A percentile compares a stretch with the other conserved stretches of the same genome.
Conservation (phyloP, 1,140 invertebrate species). For the Acromyrmex echinatior region DNA sequence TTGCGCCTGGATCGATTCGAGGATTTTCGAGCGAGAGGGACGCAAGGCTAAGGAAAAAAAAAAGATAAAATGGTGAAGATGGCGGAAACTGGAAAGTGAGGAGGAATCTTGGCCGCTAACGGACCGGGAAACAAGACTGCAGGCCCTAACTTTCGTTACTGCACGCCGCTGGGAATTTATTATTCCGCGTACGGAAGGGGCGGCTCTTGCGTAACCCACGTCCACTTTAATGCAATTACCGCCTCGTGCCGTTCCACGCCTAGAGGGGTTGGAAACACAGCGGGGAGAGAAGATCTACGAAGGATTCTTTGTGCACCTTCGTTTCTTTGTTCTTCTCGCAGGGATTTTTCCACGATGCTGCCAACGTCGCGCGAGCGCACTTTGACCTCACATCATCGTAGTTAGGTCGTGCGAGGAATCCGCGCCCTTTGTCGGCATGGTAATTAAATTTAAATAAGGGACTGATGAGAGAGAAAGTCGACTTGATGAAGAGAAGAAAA, state of each 20-base stretch:
- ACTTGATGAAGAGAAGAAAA: constrained; percentile 39
- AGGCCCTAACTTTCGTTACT: constrained; percentile 81
- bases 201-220: constrained; percentile 80
- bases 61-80: constrained; percentile 21
- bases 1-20: constrained; percentile 59
- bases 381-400: constrained; percentile 34
- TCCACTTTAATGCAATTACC: constrained; percentile 84
- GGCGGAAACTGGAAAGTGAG: constrained; percentile 44
- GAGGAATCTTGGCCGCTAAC: constrained; percentile 74
- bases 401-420: neutral
- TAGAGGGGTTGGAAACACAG: constrained; percentile 3
- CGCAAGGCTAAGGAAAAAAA: neutral
- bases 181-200: constrained; percentile 80
- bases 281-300: neutral
- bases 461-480: neutral
- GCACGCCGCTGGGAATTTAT: constrained; percentile 81
- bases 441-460: constrained; percentile 61
- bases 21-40: constrained; percentile 41
- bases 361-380: neutral
- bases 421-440: neutral
- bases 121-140: constrained; percentile 80
- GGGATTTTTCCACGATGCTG: constrained; percentile 23
- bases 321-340: constrained; percentile 56
- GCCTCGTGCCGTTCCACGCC: constrained; percentile 48
- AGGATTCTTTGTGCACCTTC: constrained; percentile 45